These are phyloP conservation scores for Balaenoptera acutorostrata DNA, from an alignment of 2,113 vertebrate species.

Conservation along the genomic window DNA sequence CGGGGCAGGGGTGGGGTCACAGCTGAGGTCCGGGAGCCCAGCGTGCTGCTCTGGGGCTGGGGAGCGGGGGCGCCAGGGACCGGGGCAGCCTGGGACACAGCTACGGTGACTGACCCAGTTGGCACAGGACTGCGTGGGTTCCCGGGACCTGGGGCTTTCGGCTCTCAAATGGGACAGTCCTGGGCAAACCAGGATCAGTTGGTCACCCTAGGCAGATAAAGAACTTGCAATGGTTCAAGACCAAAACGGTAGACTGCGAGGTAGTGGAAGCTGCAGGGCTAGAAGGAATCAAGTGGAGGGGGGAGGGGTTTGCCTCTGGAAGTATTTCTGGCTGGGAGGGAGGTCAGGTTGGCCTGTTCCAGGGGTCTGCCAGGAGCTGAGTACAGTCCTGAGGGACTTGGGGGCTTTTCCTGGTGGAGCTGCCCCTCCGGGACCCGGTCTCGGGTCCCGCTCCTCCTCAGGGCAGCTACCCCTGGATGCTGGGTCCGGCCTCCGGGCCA, in stretches of 20 bases:
- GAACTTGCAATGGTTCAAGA: not conserved
- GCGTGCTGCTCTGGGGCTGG: accelerated
- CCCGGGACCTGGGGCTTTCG: not conserved
- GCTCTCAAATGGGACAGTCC: not conserved
- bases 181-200: not conserved
- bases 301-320: not conserved
- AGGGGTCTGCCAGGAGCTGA: not conserved
- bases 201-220: not conserved
- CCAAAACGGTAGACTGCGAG: not conserved
- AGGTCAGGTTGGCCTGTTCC: not conserved
- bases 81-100: not conserved
- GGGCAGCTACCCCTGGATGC: not conserved
- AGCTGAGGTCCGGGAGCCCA: not conserved
- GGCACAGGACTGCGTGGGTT: not conserved
- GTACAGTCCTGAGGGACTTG: not conserved
- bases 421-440: accelerated
- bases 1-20: no score
- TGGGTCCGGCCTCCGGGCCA: not conserved
- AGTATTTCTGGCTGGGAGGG: not conserved
- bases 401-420: no score
- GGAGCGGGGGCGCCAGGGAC: accelerated
- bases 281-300: not conserved
- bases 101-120: not conserved
- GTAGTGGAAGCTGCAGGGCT: accelerated
- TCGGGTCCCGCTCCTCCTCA: accelerated